These are phyloP conservation scores for Turritopsis dohrnii DNA, from an alignment of 30 jellyfish, hydroid and myxozoan genomes.

Conservation along the genomic window DNA sequence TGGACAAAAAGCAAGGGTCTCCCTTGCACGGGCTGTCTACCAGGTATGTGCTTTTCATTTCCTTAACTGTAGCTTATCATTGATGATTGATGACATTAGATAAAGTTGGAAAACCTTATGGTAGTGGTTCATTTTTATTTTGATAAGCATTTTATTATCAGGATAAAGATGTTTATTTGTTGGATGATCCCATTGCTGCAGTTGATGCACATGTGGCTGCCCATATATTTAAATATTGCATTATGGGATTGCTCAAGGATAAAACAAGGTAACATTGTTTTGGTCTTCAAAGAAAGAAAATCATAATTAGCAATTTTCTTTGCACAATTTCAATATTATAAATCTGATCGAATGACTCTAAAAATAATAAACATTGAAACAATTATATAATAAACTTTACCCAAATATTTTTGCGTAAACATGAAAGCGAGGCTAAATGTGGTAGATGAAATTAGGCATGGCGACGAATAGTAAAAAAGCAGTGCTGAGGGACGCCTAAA, in stretches of 20 bases:
- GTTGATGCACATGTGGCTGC: slow-evolving; percentile 93
- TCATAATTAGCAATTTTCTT: neutral
- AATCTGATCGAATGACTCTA: no score
- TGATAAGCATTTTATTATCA: slow-evolving; percentile 6
- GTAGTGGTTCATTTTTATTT: neutral
- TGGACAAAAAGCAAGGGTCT: slow-evolving; percentile 92
- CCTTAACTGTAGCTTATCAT: no score
- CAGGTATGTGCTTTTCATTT: slow-evolving; percentile 62
- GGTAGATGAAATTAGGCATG: no score
- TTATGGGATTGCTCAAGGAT: slow-evolving; percentile 68
- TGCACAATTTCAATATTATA: no score
- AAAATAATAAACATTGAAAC: no score
- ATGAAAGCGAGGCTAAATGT: no score
- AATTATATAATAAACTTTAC: no score
- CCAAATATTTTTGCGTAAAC: no score
- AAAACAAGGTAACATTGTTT: slow-evolving; percentile 69
- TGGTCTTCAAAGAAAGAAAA: neutral
- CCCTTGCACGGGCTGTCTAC: slow-evolving; percentile 94
- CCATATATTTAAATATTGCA: slow-evolving; percentile 68
- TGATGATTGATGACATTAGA: neutral
- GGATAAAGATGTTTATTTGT: slow-evolving; percentile 73
- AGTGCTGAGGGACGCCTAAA: no score
- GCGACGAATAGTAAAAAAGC: no score
- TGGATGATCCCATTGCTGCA: slow-evolving; percentile 94
- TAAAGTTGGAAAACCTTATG: neutral